phyloP scores from a whole-genome alignment of 2,113 vertebrate genomes.

The Nycticebus coucang region DNA sequence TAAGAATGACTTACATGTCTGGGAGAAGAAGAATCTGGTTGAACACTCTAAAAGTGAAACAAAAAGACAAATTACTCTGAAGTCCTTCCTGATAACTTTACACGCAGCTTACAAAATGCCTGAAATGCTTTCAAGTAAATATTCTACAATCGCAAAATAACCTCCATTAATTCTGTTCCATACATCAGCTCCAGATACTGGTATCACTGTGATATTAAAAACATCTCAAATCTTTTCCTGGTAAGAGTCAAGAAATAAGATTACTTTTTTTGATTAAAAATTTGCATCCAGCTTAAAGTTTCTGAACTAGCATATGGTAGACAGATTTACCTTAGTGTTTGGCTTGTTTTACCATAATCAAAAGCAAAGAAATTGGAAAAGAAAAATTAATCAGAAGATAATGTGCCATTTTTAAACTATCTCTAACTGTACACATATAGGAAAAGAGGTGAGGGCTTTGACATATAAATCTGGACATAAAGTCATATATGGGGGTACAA shows the following conservation, averaged over 20 bases:
- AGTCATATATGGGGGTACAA: not conserved
- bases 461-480: slow-evolving; percentile 1
- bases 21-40: slow-evolving; percentile 98
- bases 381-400: not conserved
- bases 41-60: slow-evolving; percentile 92
- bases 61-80: slow-evolving; percentile 52
- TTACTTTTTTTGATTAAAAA: not conserved
- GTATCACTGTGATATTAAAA: not conserved
- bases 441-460: not conserved
- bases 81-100: slow-evolving; percentile 13
- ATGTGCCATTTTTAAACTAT: not conserved
- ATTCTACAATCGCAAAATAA: slow-evolving; percentile 4
- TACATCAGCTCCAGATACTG: not conserved
- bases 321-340: not conserved
- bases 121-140: slow-evolving; percentile 36
- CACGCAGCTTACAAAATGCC: slow-evolving; percentile 45
- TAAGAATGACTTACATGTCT: slow-evolving; percentile 92
- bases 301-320: not conserved
- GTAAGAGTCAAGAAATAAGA: not conserved
- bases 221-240: not conserved
- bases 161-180: not conserved
- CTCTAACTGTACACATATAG: not conserved
- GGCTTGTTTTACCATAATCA: not conserved
- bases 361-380: slow-evolving; percentile 27
- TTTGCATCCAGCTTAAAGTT: not conserved